Percentiles rank a stretch among this genome's conserved stretches.
Conservation (phyloP, 2,797 vertebrate genomes). For the Lindbergichthys nudifrons region DNA sequence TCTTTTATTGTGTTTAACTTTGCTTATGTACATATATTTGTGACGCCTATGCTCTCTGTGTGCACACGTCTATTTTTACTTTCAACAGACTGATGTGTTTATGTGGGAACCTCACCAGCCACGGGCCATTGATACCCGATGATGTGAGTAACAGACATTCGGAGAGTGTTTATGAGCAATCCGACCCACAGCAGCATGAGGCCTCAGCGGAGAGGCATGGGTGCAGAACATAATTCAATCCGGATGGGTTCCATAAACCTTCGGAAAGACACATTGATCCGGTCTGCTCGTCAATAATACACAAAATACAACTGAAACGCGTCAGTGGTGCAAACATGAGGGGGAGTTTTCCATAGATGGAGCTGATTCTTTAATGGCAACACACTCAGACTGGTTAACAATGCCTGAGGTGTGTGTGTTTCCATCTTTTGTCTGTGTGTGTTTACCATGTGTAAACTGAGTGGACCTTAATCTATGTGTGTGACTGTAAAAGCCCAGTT, state of each 20-base stretch:
- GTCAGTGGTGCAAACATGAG: constrained; percentile 41
- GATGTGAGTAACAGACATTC: constrained; percentile 1
- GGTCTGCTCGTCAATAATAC: constrained; percentile 5
- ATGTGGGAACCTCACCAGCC: constrained; percentile 5
- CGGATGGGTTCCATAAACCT: constrained; percentile 14
- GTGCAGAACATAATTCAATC: not conserved
- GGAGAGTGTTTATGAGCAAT: constrained; percentile 15
- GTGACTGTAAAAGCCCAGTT: constrained; percentile 46
- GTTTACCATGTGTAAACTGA: constrained; percentile 39
- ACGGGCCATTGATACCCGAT: not conserved
- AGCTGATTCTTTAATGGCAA: constrained; percentile 8
- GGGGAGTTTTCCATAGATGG: constrained; percentile 48
- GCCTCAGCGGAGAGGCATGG: not conserved
- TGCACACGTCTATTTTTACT: constrained; percentile 6
- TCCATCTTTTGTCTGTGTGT: constrained; percentile 28
- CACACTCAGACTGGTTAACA: constrained; percentile 10
- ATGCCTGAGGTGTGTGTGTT: constrained; percentile 23
- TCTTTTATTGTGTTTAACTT: not conserved
- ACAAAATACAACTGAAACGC: constrained; percentile 22
- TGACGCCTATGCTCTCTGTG: constrained; percentile 11
- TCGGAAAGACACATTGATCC: constrained; percentile 62
- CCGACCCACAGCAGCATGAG: constrained; percentile 12
- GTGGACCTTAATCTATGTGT: constrained; percentile 56
- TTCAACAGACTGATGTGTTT: not conserved
- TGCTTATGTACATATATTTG: not conserved